Evolutionary conservation across 1,140 invertebrate species (phyloP).

Genomic region (Protaetia brevitarsis): DNA sequence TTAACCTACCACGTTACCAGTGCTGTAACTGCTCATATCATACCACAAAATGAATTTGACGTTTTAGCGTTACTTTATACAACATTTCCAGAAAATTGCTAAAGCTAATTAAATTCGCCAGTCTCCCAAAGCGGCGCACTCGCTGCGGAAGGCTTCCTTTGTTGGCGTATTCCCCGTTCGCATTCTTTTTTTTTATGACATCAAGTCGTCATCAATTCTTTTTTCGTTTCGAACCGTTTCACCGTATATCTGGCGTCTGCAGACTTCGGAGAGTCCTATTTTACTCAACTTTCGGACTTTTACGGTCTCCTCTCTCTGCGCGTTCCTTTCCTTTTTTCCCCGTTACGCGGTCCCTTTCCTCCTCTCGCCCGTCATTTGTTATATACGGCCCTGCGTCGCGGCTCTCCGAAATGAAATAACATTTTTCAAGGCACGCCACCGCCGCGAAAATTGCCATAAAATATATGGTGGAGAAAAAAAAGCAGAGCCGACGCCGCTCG

Average conservation of each 20-base stretch:
- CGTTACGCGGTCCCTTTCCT: neutral
- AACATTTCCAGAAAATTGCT: neutral
- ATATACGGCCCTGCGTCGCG: constrained; percentile 7
- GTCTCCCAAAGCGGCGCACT: neutral
- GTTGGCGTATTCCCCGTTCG: neutral
- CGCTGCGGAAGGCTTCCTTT: neutral
- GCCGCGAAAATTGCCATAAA: constrained; percentile 17
- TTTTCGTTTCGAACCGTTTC: constrained; percentile 10
- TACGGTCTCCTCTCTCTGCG: constrained; percentile 25
- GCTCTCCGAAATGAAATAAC: constrained; percentile 16
- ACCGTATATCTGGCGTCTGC: constrained; percentile 24
- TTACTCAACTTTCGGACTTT: constrained; percentile 31
- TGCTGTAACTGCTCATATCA: too few relatives aligned
- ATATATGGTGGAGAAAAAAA: constrained; percentile 18
- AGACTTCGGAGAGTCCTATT: constrained; percentile 34
- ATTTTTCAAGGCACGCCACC: constrained; percentile 11
- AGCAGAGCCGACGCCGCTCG: neutral
- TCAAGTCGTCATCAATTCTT: constrained; percentile 11
- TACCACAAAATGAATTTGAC: neutral
- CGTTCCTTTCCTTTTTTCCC: constrained; percentile 4
- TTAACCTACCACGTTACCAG: too few relatives aligned
- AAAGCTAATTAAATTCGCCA: neutral
- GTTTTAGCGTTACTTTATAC: neutral
- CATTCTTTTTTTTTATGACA: constrained; percentile 17
- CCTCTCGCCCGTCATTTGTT: neutral